Base-by-base conservation (phyloP, 2,113 vertebrate genomes). In the Hepsetus odoe region DNA sequence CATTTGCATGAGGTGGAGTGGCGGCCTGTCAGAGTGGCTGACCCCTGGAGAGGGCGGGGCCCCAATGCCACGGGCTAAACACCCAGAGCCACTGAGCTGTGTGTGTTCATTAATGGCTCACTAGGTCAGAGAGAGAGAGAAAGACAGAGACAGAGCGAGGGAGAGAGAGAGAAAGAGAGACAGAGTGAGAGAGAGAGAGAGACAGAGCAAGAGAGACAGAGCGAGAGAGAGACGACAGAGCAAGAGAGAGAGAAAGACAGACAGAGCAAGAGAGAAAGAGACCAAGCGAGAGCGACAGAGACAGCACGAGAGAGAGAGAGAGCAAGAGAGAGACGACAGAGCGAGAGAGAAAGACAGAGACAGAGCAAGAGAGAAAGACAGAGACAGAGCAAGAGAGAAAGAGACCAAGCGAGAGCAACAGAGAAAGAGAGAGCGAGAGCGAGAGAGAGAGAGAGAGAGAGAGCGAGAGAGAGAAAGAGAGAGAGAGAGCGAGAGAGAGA, bases 11-110 rank as follows among this genome's bases (percentile, higher is more conserved):
- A 64, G 86, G 87, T 87, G 87, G 87, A 86, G 55, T 59, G 80
- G 74, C 14, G 22, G 81, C 88, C 88, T 89, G 90, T 91, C 90
- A 90, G 90, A 87, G 89, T 73, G 33, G 79, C n/a, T 9, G 38
- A 49, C 71, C 80, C 79, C 85, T 67, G 62, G 83, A 87, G 86
- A 72, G 87, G 87, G 87, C 72, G 82, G 83, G 71, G 74, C 61
- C 26, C 51, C 9, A 59, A 33, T 76, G 68, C 80, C 77, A 61
- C 28, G 38, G 76, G 80, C 56, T 80, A 80, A 80, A 69, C 77
- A 77, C 38, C 58, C 51, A n/a, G 20, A 33, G 22, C 38, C 62
- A 53, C 13, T 18, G 51, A 14, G 38, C 46, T 61, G n/a, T n/a
- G 16, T 35, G 58, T 71, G 64, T 58, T 62, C 44, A 53, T 77